Percentiles rank a stretch among this genome's conserved stretches.
Conservation (phyloP, 2,797 vertebrate genomes). For the Enteromius afrohamiltoni region DNA sequence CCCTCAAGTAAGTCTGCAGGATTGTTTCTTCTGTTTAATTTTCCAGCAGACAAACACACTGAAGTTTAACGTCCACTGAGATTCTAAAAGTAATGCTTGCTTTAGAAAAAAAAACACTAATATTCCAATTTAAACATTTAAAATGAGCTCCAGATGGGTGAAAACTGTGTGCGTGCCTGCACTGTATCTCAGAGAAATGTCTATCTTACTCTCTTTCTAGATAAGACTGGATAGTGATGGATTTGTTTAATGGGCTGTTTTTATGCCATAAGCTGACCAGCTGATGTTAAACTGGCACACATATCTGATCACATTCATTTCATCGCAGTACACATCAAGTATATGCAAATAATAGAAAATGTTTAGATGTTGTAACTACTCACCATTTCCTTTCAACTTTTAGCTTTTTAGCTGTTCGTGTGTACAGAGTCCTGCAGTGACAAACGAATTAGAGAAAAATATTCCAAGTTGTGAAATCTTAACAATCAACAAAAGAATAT, state of each 20-base stretch:
- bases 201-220: background rate
- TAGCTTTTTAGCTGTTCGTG: background rate
- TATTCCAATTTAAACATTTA: background rate
- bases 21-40: background rate
- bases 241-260: background rate
- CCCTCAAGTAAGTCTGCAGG: background rate
- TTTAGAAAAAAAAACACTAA: background rate
- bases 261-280: background rate
- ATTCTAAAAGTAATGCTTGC: background rate
- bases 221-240: background rate
- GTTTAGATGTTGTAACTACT: background rate
- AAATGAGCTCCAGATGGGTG: background rate
- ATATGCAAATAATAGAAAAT: background rate
- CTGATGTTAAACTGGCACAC: background rate
- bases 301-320: background rate
- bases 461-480: background rate
- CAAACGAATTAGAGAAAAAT: background rate
- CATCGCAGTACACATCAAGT: background rate
- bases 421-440: background rate
- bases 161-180: background rate
- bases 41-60: background rate
- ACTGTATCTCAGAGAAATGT: background rate
- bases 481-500: background rate
- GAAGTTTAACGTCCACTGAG: background rate
- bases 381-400: background rate